Evolutionary conservation across 1,140 invertebrate species (phyloP), one percentile per base, ranked within the genome.

Genomic region (Atopsyche davidsoni): DNA sequence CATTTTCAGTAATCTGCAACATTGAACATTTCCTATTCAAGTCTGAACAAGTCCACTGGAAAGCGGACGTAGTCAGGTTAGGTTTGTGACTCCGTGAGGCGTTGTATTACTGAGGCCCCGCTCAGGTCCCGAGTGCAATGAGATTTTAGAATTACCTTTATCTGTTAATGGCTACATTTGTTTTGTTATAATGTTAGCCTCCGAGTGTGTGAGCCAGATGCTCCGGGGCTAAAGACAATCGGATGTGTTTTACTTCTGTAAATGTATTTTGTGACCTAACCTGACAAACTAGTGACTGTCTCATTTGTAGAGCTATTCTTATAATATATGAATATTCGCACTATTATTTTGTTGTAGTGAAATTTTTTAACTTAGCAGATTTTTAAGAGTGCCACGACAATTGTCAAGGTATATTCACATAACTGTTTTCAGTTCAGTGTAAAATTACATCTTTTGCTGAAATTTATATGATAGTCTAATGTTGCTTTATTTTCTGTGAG

Each of bases 401-500:
- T 48, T 49, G 49, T 50, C 50, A 25, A 46, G 50, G 55, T 35
- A 46, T 44, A 54, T 48, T 58, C 56, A 55, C 56, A 55, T 55
- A 39, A 55, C 40, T 55, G 46, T 55, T 55, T 53, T 55, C 64
- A 61, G 63, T 66, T 68, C 65, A 69, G 64, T 67, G 63, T 57
- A 66, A 65, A 59, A 64, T 63, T 67, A 70, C 64, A 68, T 70
- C 66, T 72, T 70, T 70, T 70, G 70, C 72, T 73, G 71, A 64
- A 70, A 69, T 64, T 54, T 73, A 72, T 73, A 72, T 70, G 71
- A 74, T 74, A 74, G 72, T 73, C 70, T 74, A 74, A 74, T 67
- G 68, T 74, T 74, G 72, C 72, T 74, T 74, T 74, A 72, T 69
- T 67, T 73, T 73, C 72, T 72, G 70, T 69, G 70, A 68, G 70